These are phyloP conservation scores for Coptotermes formosanus DNA, from an alignment of 1,140 invertebrate species.

Conservation along the genomic window DNA sequence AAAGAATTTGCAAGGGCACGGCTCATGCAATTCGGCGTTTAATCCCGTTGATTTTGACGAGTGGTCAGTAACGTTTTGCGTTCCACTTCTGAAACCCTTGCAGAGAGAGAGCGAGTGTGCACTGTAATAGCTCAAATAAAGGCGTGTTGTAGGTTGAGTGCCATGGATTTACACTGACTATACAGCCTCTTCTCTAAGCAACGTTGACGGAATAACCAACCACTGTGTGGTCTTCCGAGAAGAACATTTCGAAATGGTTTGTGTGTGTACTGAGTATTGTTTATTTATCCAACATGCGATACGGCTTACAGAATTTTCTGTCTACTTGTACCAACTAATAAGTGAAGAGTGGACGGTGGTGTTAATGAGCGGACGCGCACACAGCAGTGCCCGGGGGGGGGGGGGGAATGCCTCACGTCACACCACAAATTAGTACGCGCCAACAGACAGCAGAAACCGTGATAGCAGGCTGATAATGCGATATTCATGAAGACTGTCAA, in stretches of 20 bases:
- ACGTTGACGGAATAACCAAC: constrained; percentile 3
- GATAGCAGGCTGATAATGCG: background rate
- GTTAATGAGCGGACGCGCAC: background rate
- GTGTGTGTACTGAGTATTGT: background rate
- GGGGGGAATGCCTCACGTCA: background rate
- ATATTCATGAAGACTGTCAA: background rate
- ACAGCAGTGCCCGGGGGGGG: background rate
- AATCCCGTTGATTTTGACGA: no score
- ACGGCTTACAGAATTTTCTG: background rate
- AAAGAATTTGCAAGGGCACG: no score
- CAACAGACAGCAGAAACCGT: background rate
- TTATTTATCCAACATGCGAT: constrained; percentile 2
- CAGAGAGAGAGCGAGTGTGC: no score
- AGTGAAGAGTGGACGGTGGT: background rate
- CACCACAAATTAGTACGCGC: background rate
- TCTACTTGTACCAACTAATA: constrained; percentile 13
- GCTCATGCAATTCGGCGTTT: no score
- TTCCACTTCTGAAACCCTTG: no score
- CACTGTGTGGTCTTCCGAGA: background rate
- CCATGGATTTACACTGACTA: background rate
- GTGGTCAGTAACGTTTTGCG: no score
- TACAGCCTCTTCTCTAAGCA: background rate
- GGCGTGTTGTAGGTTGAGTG: no score
- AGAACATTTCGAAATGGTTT: constrained; percentile 13
- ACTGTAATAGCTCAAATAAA: no score